Evolutionary conservation across 2,888 invertebrate genomes (phyloP).

Genomic region (Saturnia pavonia): DNA sequence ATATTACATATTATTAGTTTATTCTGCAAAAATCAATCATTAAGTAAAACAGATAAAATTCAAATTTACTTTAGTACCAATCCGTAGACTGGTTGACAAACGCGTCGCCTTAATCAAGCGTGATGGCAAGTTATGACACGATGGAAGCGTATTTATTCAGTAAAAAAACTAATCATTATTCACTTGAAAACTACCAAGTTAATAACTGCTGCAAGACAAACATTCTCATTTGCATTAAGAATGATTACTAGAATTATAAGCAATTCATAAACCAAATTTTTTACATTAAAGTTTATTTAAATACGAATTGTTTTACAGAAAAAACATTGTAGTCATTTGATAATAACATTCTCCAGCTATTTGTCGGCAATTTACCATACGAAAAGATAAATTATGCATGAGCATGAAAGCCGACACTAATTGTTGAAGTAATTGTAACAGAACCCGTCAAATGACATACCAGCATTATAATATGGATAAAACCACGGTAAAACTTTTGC

Average conservation of each 20-base stretch:
- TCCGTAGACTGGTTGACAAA: not conserved
- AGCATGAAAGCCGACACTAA: constrained; percentile 27
- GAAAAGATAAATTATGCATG: constrained; percentile 28
- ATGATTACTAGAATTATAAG: not conserved
- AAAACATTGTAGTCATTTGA: not conserved
- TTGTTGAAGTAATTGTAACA: constrained; percentile 31
- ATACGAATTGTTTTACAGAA: not conserved
- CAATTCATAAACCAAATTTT: not conserved
- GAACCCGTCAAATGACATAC: constrained; percentile 25
- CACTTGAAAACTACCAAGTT: too few relatives aligned
- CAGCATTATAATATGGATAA: constrained; percentile 13
- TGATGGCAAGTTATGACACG: not conserved
- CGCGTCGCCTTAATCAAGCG: not conserved
- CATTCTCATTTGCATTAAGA: too few relatives aligned
- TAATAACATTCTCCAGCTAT: not conserved
- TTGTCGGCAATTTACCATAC: constrained; percentile 21
- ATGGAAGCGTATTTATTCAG: too few relatives aligned
- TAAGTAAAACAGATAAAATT: not conserved
- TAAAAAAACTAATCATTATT: too few relatives aligned
- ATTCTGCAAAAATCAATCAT: not conserved
- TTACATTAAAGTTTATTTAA: not conserved
- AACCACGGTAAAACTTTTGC: not conserved
- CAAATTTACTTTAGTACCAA: not conserved
- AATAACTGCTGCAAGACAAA: too few relatives aligned
- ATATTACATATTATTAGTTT: not conserved